A percentile compares a stretch with the other conserved stretches of the same genome.
These are phyloP conservation scores for Macrobrachium rosenbergii DNA, from an alignment of 1,140 invertebrate genomes.

Conservation along the genomic window DNA sequence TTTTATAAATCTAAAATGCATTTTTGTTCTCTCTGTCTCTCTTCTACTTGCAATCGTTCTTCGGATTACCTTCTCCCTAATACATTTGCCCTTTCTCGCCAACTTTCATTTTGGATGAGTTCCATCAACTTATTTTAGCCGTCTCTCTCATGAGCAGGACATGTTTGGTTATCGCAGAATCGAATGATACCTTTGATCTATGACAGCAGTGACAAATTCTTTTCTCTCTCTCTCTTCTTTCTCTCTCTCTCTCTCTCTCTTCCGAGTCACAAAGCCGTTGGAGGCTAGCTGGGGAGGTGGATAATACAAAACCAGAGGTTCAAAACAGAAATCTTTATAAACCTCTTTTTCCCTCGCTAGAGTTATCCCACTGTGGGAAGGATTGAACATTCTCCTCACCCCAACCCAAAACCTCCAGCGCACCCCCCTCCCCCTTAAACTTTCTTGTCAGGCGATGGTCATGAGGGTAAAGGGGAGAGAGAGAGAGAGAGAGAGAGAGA, in stretches of 20 bases:
- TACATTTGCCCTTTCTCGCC: too few relatives aligned
- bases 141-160: too few relatives aligned
- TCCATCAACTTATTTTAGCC: too few relatives aligned
- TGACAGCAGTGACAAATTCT: background rate
- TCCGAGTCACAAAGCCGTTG: constrained; percentile 49
- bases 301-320: constrained; percentile 51
- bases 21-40: too few relatives aligned
- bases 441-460: background rate
- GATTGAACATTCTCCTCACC: background rate
- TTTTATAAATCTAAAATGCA: too few relatives aligned
- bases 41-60: too few relatives aligned
- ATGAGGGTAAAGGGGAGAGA: background rate
- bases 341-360: background rate
- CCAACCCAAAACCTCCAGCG: too few relatives aligned
- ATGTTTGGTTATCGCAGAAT: too few relatives aligned
- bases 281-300: constrained; percentile 1
- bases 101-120: too few relatives aligned
- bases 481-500: background rate
- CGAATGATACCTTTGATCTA: too few relatives aligned
- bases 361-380: constrained; percentile 30
- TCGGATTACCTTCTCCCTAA: too few relatives aligned
- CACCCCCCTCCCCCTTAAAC: background rate
- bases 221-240: background rate
- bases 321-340: constrained; percentile 63
- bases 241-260: background rate